Percentiles rank a stretch among this genome's conserved stretches.
These are phyloP conservation scores for Cephus pygmeus DNA, from an alignment of 2,888 invertebrate species.

Conservation along the genomic window DNA sequence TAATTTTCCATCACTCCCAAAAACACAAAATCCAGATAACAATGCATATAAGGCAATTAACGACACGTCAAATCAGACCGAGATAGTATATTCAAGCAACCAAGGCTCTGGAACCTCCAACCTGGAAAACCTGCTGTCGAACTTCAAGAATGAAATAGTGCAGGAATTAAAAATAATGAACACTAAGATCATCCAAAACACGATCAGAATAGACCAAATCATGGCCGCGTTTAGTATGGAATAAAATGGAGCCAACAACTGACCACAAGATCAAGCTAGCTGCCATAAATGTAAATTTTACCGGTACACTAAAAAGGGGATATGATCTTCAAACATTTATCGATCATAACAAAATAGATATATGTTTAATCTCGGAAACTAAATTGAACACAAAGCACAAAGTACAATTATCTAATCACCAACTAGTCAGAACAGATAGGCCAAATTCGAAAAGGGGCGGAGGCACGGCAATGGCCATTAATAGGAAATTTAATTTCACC, in stretches of 20 bases:
- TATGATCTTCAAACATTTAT: background rate
- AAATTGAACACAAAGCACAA: constrained; percentile 27
- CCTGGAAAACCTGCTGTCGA: no score
- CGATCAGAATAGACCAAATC: background rate
- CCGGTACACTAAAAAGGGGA: constrained; percentile 18
- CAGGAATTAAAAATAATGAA: background rate
- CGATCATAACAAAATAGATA: constrained; percentile 19
- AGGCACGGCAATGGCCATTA: constrained; percentile 28
- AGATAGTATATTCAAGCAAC: no score
- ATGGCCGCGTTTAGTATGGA: background rate
- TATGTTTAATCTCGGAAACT: constrained; percentile 26
- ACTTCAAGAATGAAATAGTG: no score
- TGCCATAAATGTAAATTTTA: constrained; percentile 26
- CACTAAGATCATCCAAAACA: background rate
- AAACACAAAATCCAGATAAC: background rate
- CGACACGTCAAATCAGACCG: no score
- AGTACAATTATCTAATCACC: constrained; percentile 20
- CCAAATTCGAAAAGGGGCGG: constrained; percentile 18
- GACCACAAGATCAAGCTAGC: constrained; percentile 11
- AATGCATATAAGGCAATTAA: no score
- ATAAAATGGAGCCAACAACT: background rate
- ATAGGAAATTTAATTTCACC: constrained; percentile 11
- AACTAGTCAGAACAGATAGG: constrained; percentile 28
- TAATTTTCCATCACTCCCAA: background rate
- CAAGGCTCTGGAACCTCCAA: no score